Evolutionary conservation across 1,140 invertebrate species (phyloP), one percentile per base, ranked within the genome.

Genomic region (Apis cerana): DNA sequence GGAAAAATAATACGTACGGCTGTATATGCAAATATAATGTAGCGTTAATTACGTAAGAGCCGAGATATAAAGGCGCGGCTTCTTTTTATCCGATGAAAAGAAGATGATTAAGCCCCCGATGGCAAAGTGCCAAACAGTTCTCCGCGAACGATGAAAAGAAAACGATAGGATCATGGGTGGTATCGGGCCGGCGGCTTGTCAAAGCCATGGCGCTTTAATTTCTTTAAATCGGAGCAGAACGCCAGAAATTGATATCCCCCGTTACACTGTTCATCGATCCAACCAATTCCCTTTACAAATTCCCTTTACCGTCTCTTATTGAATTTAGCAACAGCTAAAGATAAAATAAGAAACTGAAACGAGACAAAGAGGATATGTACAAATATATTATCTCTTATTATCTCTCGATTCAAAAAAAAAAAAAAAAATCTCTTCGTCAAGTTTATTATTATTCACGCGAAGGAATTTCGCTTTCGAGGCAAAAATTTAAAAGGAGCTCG

Each of bases 21-120:
- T 59, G 5, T 33, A 3, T 33, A 33, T 33, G 70, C 52, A 43
- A n/a, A 81, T 75, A 69, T 62, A 43, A 43, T n/a, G 17, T 69
- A 71, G 65, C 23, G 83, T 58, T 84, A 84, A 82, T 84, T 75
- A 76, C 79, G 79, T 82, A 82, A 84, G 65, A 71, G 64, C 27
- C 67, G 27, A 12, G 52, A 19, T 23, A 50, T 33, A 17, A 54
- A 67, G 61, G 69, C 43, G 48, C 68, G 61, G 65, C 33, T 81
- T 62, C 68, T 82, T 84, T 84, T 75, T 76, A 70, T 82, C 17
- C 72, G 72, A 76, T 84, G 83, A 82, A 82, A 82, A 82, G 79
- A 65, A 71, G 62, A 81, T 80, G 79, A 82, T 84, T 75, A 75
- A 76, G 23, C 71, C 71, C n/a, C 58, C 71, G 72, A 75, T 84